Evolutionary conservation across 2,113 vertebrate genomes (phyloP), one percentile per base, ranked within the genome.

Genomic region (Erythrolamprus reginae): DNA sequence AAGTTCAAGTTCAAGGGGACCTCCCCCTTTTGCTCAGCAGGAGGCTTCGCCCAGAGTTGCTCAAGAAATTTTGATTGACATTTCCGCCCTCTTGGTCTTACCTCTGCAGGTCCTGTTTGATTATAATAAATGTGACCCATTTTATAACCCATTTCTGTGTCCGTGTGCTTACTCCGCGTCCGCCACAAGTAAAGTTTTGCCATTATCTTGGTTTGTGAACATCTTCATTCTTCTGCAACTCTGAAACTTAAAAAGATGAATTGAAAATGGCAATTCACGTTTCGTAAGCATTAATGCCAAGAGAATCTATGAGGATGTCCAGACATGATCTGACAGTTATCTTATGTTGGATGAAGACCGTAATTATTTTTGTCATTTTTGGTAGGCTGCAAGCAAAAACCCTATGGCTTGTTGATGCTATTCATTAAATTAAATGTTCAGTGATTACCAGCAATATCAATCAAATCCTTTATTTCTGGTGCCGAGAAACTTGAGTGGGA

Each of bases 381-480:
- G 65, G 42, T 48, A 70, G 70, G 42, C 70, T 83, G 28, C 28
- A 83, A 83, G 70, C 51, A 82, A 48, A 50, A 8, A 15, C 85
- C 42, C 70, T 26, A 53, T 56, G 85, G 70, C 42, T 88, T 82
- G 52, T 83, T 26, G 61, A 82, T 48, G 45, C 70, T 82, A 88
- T 91, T 82, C 21, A 13, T 58, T 58, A 90, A 28, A 86, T 90
- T 65, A 91, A 82, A 82, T 82, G 85, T 82, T 87, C 51, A 87
- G 51, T 48, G 51, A 58, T 52, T 38, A 50, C 42, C 26, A 24
- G 9, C 17, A 42, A 88, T 87, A 87, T 17, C 48, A 87, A 87
- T 82, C 85, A 88, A 82, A 88, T 55, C 50, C 48, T 91, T 83
- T 88, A 70, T 58, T 83, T 87, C 65, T 87, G 70, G 86, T 56